Percentiles rank a stretch among this genome's conserved stretches.
Evolutionary conservation across 2,113 vertebrate genomes (phyloP).

Genomic region (Epinephelus cyanopodus): DNA sequence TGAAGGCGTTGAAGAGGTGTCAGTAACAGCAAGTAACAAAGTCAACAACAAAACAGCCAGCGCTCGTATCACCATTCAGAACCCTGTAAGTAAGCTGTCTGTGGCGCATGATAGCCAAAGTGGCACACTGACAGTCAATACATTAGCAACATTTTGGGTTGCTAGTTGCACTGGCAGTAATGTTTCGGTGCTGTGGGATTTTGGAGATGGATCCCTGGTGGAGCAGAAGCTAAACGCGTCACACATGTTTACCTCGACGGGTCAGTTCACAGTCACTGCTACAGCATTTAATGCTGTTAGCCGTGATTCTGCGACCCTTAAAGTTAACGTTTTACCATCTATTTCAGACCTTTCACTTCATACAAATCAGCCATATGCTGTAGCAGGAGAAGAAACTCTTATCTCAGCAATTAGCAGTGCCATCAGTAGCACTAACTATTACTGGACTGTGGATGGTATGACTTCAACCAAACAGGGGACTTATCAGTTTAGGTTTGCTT

Average conservation of each 20-base stretch:
- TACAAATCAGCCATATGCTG: slow-evolving; percentile 58
- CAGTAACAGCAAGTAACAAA: slow-evolving; percentile 76
- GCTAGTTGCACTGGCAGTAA: slow-evolving; percentile 63
- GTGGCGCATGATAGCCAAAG: slow-evolving; percentile 59
- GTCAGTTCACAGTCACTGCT: slow-evolving; percentile 73
- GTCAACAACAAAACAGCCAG: slow-evolving; percentile 76
- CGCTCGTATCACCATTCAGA: slow-evolving; percentile 70
- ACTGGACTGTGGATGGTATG: slow-evolving; percentile 78
- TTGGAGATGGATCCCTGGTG: slow-evolving; percentile 79
- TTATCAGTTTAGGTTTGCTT: slow-evolving; percentile 70
- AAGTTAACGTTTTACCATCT: slow-evolving; percentile 72
- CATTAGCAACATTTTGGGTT: slow-evolving; percentile 74
- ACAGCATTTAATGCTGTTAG: slow-evolving; percentile 82
- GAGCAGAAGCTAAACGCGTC: slow-evolving; percentile 64
- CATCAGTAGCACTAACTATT: slow-evolving; percentile 68
- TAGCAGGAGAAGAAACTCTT: slow-evolving; percentile 69
- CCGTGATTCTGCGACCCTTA: slow-evolving; percentile 47
- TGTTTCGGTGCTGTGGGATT: slow-evolving; percentile 83
- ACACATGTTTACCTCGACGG: slow-evolving; percentile 75
- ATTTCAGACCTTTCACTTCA: slow-evolving; percentile 74
- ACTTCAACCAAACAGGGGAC: slow-evolving; percentile 54
- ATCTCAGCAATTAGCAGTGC: slow-evolving; percentile 73
- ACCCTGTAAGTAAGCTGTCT: slow-evolving; percentile 65
- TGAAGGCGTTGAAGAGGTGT: slow-evolving; percentile 77
- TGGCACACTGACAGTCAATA: slow-evolving; percentile 67